Evolutionary conservation across 2,113 vertebrate species (phyloP), one percentile per base, ranked within the genome.

Genomic region (Oncorhynchus mykiss): DNA sequence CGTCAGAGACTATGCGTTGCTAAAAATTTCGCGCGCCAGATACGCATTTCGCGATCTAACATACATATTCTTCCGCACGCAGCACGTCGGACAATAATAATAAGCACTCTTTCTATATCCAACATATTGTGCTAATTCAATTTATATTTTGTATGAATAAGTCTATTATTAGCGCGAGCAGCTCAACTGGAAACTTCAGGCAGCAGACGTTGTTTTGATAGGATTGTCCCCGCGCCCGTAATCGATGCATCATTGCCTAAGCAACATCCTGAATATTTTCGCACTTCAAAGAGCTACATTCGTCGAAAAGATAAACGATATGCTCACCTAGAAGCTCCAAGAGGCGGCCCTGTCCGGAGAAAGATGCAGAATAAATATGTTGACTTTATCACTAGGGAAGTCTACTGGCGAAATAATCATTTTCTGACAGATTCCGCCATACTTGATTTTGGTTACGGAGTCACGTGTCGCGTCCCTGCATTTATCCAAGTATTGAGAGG

Each of bases 391-490:
- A 86, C 89, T 69, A 20, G 29, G 12, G 51, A 48, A 54, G 29
- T 39, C 49, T 31, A 34, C 57, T 24, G n/a, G 18, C 48, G 73
- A 34, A 62, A 82, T 81, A 84, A 80, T 87, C 92, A 88, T 88
- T 87, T 88, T 85, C 88, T 92, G 91, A 91, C 90, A 92, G 88
- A 92, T 87, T 92, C 92, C 92, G 92, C 92, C 92, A 93, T 93
- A 93, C 92, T 93, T 91, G 91, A 92, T 93, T 90, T 90, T 89
- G 86, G 86, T 86, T 85, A 9, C 80, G 85, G 85, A 82, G 90
- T 93, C 90, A 92, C 90, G 90, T 90, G 90, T 89, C 87, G 88
- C 86, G 79, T 75, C 87, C 84, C 88, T 87, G 85, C 89, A 74
- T 84, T 68, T 29, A 77, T 71, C 80, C 57, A 24, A 70, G 45